Conservation (phyloP, 2,888 invertebrate species). For the Lycaena phlaeas region DNA sequence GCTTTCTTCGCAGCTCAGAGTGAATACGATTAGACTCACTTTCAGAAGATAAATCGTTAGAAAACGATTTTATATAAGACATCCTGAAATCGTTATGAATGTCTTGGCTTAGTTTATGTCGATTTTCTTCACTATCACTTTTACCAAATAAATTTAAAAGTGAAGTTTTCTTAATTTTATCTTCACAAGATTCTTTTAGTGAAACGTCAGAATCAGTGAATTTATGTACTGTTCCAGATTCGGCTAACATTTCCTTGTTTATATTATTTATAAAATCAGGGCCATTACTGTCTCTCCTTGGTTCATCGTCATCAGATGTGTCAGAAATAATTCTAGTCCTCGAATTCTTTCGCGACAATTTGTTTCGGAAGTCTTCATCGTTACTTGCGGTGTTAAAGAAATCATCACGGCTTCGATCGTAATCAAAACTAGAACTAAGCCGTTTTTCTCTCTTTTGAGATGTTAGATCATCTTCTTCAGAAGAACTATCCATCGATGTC, state of each 20-base stretch:
- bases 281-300: constrained; percentile 65
- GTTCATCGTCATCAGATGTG: constrained; percentile 80
- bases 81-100: constrained; percentile 46
- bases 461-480: constrained; percentile 63
- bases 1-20: constrained; percentile 79
- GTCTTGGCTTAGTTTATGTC: constrained; percentile 46
- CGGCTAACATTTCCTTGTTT: constrained; percentile 75
- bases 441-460: constrained; percentile 60
- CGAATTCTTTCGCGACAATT: constrained; percentile 78
- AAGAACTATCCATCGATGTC: constrained; percentile 67
- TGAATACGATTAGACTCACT: constrained; percentile 55
- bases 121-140: constrained; percentile 61
- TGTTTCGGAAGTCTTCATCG: constrained; percentile 66
- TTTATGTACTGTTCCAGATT: constrained; percentile 49
- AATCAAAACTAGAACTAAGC: constrained; percentile 43
- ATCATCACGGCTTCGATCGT: constrained; percentile 58
- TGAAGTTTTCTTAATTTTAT: constrained; percentile 48
- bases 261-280: constrained; percentile 47
- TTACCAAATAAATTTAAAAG: constrained; percentile 58
- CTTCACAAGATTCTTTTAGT: constrained; percentile 33
- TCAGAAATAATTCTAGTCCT: constrained; percentile 84
- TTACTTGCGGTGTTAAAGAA: constrained; percentile 60
- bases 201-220: constrained; percentile 30
- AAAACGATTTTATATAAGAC: constrained; percentile 36
- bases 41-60: constrained; percentile 62